Percentiles rank a stretch among this genome's conserved stretches.
Evolutionary conservation across 2,888 invertebrate species (phyloP).

Genomic region (Sinotaia quadrata): DNA sequence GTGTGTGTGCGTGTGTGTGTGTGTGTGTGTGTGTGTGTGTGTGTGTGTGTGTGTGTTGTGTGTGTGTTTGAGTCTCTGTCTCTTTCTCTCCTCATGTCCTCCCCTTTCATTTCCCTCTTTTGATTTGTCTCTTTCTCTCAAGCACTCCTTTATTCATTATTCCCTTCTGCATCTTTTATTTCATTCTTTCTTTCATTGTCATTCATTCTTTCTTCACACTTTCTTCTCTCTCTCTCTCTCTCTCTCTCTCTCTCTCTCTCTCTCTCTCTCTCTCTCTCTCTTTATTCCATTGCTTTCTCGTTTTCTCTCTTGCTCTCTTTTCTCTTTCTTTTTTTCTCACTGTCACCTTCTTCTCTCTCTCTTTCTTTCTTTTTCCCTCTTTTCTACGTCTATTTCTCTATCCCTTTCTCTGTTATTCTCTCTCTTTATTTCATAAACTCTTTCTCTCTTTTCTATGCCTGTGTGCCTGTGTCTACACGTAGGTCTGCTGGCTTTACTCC

Average conservation of each 20-base stretch:
- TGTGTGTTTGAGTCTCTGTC: too few species aligned
- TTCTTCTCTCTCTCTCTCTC: constrained; percentile 13
- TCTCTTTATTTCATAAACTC: not conserved
- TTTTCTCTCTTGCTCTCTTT: not conserved
- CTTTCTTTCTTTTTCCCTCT: not conserved
- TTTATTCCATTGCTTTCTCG: not conserved
- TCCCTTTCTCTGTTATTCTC: not conserved
- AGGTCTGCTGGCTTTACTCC: not conserved
- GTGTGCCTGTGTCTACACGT: not conserved
- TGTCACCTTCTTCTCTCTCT: not conserved
- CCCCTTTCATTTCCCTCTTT: too few species aligned
- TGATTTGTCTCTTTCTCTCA: too few species aligned
- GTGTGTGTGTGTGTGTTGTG: too few species aligned
- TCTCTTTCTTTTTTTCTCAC: not conserved
- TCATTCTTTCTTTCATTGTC: too few species aligned
- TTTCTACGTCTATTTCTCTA: not conserved
- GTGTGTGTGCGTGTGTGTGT: too few species aligned
- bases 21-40: too few species aligned
- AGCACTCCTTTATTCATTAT: too few species aligned
- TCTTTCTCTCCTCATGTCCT: too few species aligned
- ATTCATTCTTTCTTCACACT: not conserved
- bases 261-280: constrained; percentile 12
- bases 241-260: constrained; percentile 22
- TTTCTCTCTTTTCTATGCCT: not conserved
- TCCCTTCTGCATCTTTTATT: too few species aligned